phyloP scores from a whole-genome alignment of 2,113 vertebrate species.

The Amazona vittata region DNA sequence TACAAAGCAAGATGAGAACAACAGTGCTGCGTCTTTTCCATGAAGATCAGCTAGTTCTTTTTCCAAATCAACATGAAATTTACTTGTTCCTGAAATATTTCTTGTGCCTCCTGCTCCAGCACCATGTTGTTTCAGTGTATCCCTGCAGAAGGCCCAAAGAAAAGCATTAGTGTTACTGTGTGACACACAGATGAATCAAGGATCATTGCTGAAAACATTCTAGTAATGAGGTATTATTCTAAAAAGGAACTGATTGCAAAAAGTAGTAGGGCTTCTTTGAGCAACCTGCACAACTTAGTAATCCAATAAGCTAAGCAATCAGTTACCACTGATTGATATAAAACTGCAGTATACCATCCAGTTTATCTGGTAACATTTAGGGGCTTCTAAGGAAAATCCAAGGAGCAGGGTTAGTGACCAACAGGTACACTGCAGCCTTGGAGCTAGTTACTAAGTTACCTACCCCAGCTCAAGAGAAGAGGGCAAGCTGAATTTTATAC shows the following conservation, averaged over 20 bases:
- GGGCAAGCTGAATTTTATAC: background rate
- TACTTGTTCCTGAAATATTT: constrained; percentile 97
- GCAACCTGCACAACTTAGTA: background rate
- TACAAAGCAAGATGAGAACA: constrained; percentile 97
- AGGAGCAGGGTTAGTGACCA: background rate
- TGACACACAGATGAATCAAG: background rate
- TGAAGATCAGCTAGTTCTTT: constrained; percentile 93
- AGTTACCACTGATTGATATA: background rate
- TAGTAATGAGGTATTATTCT: background rate
- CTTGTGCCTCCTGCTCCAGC: constrained; percentile 95
- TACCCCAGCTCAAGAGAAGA: background rate
- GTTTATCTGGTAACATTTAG: background rate
- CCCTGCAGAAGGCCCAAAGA: constrained; percentile 71
- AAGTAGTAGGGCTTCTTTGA: background rate
- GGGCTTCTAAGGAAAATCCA: background rate
- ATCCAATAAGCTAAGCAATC: background rate
- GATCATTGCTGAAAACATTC: background rate
- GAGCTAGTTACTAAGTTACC: background rate
- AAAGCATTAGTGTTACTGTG: background rate
- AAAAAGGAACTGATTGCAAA: background rate
- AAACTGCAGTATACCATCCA: background rate
- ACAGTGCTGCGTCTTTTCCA: constrained; percentile 90
- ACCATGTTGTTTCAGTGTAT: constrained; percentile 90
- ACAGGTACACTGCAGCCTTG: background rate
- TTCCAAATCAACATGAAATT: constrained; percentile 95